A percentile compares a stretch with the other conserved stretches of the same genome.
These are phyloP conservation scores for Bimastos eiseni DNA, from an alignment of 2,888 invertebrate species.

Conservation along the genomic window DNA sequence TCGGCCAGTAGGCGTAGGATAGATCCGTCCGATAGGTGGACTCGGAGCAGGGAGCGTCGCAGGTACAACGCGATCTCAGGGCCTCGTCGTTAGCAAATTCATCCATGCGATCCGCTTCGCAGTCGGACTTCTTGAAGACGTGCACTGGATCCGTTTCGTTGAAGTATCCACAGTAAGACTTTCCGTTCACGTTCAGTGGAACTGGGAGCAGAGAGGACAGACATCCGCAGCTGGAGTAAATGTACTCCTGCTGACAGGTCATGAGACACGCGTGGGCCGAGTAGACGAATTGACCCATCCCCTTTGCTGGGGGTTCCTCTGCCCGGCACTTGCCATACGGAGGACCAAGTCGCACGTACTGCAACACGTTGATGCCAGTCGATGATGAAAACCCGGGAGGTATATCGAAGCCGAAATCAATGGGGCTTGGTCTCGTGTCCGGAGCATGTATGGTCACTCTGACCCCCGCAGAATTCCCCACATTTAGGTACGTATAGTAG, in stretches of 20 bases:
- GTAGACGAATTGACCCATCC: conserved; percentile 17
- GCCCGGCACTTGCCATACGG: conserved; percentile 31
- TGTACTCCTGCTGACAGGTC: conserved; percentile 33
- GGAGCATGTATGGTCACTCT: conserved; percentile 57
- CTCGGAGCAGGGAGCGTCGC: conserved; percentile 29
- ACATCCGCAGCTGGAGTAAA: conserved; percentile 30
- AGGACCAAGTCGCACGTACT: conserved; percentile 21
- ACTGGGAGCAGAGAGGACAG: conserved; percentile 28
- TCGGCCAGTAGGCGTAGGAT: conserved; percentile 37
- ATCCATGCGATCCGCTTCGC: conserved; percentile 29
- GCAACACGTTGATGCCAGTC: conserved; percentile 26
- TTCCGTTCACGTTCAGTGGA: background rate
- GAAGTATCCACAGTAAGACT: conserved; percentile 33
- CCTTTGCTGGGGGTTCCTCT: background rate
- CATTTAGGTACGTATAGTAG: conserved; percentile 53
- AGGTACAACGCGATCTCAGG: conserved; percentile 22
- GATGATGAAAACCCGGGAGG: conserved; percentile 57
- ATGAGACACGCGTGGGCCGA: conserved; percentile 27
- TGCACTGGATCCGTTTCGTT: conserved; percentile 26
- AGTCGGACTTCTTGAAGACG: conserved; percentile 30
- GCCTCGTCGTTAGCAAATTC: background rate
- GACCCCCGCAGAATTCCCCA: conserved; percentile 55
- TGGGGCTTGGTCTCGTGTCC: conserved; percentile 56
- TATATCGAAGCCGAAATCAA: conserved; percentile 57
- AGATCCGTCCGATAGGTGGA: conserved; percentile 28